A percentile compares a stretch with the other conserved stretches of the same genome.
Evolutionary conservation across 2,888 invertebrate species (phyloP).

Genomic region (Chloroclysta siterata): DNA sequence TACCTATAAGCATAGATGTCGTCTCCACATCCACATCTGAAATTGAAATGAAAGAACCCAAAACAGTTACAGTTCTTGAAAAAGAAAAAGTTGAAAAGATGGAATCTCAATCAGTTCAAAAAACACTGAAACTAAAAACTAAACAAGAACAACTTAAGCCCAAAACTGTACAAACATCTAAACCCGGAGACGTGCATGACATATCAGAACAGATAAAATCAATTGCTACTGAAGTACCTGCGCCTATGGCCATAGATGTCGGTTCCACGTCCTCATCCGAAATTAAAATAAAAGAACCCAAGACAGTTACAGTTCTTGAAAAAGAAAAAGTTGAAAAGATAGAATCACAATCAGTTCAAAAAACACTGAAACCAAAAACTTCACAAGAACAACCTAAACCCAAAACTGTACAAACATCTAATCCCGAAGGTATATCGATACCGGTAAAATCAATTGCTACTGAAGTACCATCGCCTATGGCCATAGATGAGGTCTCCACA

Average conservation of each 20-base stretch:
- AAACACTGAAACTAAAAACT: background rate
- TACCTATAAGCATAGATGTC: slow-evolving; percentile 23
- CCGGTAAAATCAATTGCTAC: no score
- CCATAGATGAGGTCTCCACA: slow-evolving; percentile 32
- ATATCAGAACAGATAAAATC: no score
- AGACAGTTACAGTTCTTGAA: background rate
- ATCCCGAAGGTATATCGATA: slow-evolving; percentile 3
- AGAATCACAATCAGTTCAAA: background rate
- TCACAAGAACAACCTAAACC: slow-evolving; percentile 1
- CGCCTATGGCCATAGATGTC: slow-evolving; percentile 22
- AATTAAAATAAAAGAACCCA: slow-evolving; percentile 20
- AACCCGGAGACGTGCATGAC: slow-evolving; percentile 1
- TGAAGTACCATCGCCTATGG: background rate
- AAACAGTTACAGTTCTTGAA: background rate
- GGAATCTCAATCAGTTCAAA: background rate
- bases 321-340: slow-evolving; percentile 3
- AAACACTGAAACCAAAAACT: background rate
- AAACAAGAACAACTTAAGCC: background rate
- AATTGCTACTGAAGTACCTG: no score
- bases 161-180: background rate
- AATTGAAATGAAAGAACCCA: slow-evolving; percentile 18
- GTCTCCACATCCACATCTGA: slow-evolving; percentile 29
- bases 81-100: slow-evolving; percentile 2
- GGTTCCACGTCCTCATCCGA: slow-evolving; percentile 28
- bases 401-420: background rate